Evolutionary conservation across 2,797 vertebrate genomes (phyloP).

Genomic region (Uromys caudimaculatus): DNA sequence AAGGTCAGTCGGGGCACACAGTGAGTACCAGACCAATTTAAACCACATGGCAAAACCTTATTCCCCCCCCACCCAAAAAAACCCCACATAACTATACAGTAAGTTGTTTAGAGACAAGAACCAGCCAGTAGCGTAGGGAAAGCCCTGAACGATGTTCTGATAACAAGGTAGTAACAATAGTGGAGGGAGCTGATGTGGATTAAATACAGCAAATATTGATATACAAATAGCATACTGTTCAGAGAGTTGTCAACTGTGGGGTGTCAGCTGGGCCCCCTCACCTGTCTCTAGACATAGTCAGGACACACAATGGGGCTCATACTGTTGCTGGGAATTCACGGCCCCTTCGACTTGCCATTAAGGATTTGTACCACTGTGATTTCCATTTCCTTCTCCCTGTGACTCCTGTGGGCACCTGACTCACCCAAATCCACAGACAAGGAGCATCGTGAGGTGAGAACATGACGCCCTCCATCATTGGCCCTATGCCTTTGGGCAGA

Average conservation of each 20-base stretch:
- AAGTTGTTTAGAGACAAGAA: neutral
- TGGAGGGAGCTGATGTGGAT: neutral
- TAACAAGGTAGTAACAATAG: neutral
- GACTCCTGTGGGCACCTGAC: neutral
- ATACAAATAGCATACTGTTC: neutral
- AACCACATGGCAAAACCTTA: neutral
- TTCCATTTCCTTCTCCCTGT: neutral
- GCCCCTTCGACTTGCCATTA: neutral
- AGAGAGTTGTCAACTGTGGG: neutral
- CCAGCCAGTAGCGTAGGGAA: neutral
- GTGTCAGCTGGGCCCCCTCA: neutral
- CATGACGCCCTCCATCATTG: neutral
- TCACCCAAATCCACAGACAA: neutral
- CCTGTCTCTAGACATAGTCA: neutral
- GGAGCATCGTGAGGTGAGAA: neutral
- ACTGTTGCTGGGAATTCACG: fast-evolving
- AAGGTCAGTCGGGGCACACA: neutral
- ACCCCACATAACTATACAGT: neutral
- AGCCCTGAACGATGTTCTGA: neutral
- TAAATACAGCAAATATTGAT: neutral
- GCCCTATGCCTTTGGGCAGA: neutral
- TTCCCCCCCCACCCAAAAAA: neutral
- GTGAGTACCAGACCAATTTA: neutral
- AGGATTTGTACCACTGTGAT: neutral
- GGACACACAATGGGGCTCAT: neutral